Evolutionary conservation across 2,113 vertebrate species (phyloP).

Genomic region (Raphicerus campestris): DNA sequence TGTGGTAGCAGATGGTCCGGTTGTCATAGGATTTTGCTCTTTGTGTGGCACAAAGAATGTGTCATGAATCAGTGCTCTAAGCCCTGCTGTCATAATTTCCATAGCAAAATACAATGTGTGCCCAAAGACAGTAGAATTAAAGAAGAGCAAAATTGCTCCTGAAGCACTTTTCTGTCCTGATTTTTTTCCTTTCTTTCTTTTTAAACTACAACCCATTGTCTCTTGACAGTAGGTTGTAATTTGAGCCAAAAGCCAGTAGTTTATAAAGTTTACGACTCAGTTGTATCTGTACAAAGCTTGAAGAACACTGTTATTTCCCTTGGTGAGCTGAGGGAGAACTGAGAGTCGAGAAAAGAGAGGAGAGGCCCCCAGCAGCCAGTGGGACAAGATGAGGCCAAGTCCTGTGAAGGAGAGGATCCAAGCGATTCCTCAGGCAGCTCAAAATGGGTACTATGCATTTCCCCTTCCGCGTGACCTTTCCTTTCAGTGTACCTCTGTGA

Average conservation of each 20-base stretch:
- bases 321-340: not conserved
- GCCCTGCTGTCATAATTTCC: not conserved
- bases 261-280: not conserved
- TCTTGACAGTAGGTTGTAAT: not conserved
- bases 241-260: not conserved
- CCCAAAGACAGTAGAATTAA: slow-evolving; percentile 52
- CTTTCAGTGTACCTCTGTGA: not conserved
- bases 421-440: not conserved
- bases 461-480: not conserved
- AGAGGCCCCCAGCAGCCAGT: not conserved
- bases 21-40: slow-evolving; percentile 35
- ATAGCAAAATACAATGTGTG: not conserved
- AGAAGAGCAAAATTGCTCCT: slow-evolving; percentile 38
- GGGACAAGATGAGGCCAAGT: not conserved
- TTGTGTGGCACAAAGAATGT: not conserved
- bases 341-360: not conserved
- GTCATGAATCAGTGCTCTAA: slow-evolving; percentile 1
- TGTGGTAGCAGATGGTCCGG: slow-evolving; percentile 1
- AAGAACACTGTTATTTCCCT: not conserved
- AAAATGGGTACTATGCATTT: not conserved
- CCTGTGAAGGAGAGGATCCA: not conserved
- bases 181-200: not conserved
- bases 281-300: not conserved
- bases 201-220: not conserved
- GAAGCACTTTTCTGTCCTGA: slow-evolving; percentile 45